These are phyloP conservation scores for Osedax frankpressi DNA, from an alignment of 2,888 invertebrate species.

Conservation along the genomic window DNA sequence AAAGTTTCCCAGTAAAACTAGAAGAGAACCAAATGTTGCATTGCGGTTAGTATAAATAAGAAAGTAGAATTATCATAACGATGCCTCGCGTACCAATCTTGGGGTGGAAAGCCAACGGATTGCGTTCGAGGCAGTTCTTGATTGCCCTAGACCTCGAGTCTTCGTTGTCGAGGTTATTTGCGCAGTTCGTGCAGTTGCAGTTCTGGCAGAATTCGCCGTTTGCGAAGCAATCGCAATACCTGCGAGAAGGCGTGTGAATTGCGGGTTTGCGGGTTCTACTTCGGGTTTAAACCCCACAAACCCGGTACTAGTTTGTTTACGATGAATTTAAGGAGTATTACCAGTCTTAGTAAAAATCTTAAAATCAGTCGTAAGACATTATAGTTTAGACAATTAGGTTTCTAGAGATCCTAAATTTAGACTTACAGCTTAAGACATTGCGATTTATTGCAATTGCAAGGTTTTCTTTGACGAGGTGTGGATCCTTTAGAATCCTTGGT, in stretches of 20 bases:
- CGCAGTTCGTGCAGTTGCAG: constrained; percentile 95
- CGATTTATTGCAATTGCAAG: constrained; percentile 97
- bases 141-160: constrained; percentile 86
- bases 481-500: no score
- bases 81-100: constrained; percentile 84
- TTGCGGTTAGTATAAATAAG: no score
- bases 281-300: no score
- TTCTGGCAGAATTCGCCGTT: constrained; percentile 95
- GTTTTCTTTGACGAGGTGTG: constrained; percentile 54
- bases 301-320: no score
- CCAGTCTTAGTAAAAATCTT: no score
- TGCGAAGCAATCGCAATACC: constrained; percentile 95
- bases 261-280: no score
- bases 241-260: constrained; percentile 33
- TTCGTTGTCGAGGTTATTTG: constrained; percentile 86
- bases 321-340: no score
- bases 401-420: no score
- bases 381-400: background rate
- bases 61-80: no score
- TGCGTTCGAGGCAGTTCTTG: constrained; percentile 81
- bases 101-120: constrained; percentile 93
- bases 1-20: no score
- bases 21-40: no score
- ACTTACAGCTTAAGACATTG: constrained; percentile 85
- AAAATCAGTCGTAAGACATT: background rate